Evolutionary conservation across 2,113 vertebrate species (phyloP).

Genomic region (Galeopterus variegatus): DNA sequence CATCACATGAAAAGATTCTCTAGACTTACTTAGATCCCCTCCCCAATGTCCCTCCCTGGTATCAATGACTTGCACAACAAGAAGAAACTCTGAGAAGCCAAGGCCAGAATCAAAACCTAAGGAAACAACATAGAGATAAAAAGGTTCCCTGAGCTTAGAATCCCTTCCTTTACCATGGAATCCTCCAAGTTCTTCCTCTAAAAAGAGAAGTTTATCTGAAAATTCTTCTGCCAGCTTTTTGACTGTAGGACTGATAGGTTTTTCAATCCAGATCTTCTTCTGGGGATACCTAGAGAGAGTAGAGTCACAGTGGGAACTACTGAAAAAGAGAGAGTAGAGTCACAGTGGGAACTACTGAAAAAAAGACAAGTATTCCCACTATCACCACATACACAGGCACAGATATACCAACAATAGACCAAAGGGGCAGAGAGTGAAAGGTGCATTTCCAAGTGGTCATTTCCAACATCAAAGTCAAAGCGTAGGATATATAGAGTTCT

Average conservation of each 20-base stretch:
- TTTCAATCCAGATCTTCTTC: slow-evolving; percentile 61
- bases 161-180: slow-evolving; percentile 25
- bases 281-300: background rate
- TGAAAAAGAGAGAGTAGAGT: too few relatives aligned
- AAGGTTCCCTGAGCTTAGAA: background rate
- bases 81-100: background rate
- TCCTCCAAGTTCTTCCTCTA: slow-evolving; percentile 45
- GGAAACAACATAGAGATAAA: background rate
- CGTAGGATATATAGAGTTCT: background rate
- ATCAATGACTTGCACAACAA: background rate
- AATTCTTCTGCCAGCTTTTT: background rate
- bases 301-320: too few relatives aligned
- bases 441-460: background rate
- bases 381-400: accelerated
- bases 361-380: too few relatives aligned
- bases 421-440: background rate
- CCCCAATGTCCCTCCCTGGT: background rate
- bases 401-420: too few relatives aligned
- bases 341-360: background rate
- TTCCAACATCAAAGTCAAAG: background rate
- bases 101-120: background rate
- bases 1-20: background rate
- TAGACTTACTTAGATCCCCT: background rate
- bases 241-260: slow-evolving; percentile 10
- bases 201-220: slow-evolving; percentile 34